A percentile compares a stretch with the other conserved stretches of the same genome.
Conservation (phyloP, 2,113 vertebrate species). For the Crotalus viridis region DNA sequence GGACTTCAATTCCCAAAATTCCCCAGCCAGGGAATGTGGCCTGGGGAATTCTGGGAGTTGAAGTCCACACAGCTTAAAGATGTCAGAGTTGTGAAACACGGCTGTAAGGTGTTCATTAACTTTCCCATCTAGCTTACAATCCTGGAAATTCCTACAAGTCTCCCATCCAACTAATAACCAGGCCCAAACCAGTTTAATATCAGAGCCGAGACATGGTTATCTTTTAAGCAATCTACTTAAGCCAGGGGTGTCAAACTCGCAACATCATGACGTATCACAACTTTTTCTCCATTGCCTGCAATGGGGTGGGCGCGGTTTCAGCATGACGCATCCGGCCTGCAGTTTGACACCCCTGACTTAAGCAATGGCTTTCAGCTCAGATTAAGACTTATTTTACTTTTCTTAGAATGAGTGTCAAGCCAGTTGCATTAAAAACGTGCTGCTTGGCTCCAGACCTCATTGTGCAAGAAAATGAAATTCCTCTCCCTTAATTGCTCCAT, state of each 20-base stretch:
- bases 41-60: background rate
- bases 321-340: no score
- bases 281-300: no score
- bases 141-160: background rate
- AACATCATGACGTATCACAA: no score
- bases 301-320: no score
- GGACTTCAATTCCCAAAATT: background rate
- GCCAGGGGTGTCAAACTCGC: no score
- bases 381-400: background rate
- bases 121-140: background rate
- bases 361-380: background rate
- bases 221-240: background rate
- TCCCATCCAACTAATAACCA: background rate
- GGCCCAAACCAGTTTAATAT: background rate
- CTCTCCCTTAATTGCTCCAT: background rate
- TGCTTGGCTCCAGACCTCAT: background rate
- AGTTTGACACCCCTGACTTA: background rate
- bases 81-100: background rate
- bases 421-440: background rate
- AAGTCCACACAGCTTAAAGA: background rate
- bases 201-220: background rate
- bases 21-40: background rate
- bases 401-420: background rate
- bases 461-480: background rate
- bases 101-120: background rate